These are phyloP conservation scores for Trachurus trachurus DNA, from an alignment of 2,797 vertebrate genomes.

Conservation along the genomic window DNA sequence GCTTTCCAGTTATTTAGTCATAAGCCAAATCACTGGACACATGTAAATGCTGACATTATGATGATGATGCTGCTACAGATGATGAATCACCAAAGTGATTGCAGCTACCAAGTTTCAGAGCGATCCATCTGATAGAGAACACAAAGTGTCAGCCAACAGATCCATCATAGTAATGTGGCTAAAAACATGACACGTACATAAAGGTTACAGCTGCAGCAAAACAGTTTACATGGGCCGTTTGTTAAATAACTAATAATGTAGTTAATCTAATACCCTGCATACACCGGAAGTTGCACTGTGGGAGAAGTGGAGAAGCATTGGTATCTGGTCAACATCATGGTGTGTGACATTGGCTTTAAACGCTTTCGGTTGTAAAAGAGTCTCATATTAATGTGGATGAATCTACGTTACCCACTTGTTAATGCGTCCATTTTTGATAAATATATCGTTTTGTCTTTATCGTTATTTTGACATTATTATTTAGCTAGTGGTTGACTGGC, in stretches of 20 bases:
- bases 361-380: too few species aligned
- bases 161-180: not conserved
- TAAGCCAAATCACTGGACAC: not conserved
- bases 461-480: too few species aligned
- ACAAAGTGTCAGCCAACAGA: not conserved
- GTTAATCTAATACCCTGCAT: too few species aligned
- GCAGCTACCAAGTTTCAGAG: not conserved
- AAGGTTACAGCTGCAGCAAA: constrained; percentile 14
- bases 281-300: too few species aligned
- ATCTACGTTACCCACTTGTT: too few species aligned
- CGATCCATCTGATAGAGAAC: not conserved
- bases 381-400: too few species aligned
- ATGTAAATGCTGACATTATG: not conserved
- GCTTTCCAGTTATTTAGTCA: not conserved
- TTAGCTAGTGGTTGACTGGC: too few species aligned
- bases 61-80: not conserved
- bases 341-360: too few species aligned
- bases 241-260: not conserved
- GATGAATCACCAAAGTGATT: not conserved
- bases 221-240: constrained; percentile 7
- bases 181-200: not conserved
- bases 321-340: too few species aligned
- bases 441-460: too few species aligned
- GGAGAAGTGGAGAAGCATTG: too few species aligned
- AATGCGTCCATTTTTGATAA: too few species aligned